Conservation (phyloP, 2,797 vertebrate species). For the Eupleurogrammus muticus region DNA sequence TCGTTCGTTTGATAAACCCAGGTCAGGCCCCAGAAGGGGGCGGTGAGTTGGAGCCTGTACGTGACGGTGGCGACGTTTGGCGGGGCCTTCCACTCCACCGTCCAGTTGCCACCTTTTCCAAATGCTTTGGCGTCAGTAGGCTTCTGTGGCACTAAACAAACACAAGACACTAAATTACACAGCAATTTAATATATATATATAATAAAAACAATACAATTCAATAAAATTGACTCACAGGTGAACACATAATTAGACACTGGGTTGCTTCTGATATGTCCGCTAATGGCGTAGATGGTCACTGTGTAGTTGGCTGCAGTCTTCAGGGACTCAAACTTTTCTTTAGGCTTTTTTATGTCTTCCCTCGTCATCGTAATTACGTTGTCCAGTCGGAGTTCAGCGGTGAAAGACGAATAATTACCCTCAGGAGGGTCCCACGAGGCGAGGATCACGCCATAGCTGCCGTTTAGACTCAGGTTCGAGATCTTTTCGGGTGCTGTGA, state of each 20-base stretch:
- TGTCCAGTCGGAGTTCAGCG: rapidly evolving
- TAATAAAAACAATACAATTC: no score
- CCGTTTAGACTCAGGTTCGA: rapidly evolving
- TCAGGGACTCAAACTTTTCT: rapidly evolving
- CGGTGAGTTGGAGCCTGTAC: neutral
- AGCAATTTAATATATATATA: no score
- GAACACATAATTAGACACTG: rapidly evolving
- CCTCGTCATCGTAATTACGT: rapidly evolving
- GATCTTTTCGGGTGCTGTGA: conserved; percentile 48
- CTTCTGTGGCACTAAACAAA: conserved; percentile 36
- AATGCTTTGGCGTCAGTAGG: rapidly evolving
- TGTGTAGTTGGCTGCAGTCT: conserved; percentile 21
- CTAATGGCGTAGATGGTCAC: conserved; percentile 39
- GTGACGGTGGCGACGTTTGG: rapidly evolving
- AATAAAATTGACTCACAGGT: conserved; percentile 73
- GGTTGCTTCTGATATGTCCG: rapidly evolving
- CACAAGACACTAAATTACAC: no score
- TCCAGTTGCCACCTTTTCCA: no score
- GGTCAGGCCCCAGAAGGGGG: conserved; percentile 46
- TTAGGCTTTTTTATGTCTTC: rapidly evolving
- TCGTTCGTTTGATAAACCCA: no score
- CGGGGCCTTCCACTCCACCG: conserved; percentile 23
- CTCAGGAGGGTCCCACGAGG: rapidly evolving
- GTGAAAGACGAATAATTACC: rapidly evolving
- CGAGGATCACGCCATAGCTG: neutral